Evolutionary conservation across 35 echinoderm and acorn worm genomes (phyloP), one percentile per base, ranked within the genome.

Genomic region (Patiria miniata): DNA sequence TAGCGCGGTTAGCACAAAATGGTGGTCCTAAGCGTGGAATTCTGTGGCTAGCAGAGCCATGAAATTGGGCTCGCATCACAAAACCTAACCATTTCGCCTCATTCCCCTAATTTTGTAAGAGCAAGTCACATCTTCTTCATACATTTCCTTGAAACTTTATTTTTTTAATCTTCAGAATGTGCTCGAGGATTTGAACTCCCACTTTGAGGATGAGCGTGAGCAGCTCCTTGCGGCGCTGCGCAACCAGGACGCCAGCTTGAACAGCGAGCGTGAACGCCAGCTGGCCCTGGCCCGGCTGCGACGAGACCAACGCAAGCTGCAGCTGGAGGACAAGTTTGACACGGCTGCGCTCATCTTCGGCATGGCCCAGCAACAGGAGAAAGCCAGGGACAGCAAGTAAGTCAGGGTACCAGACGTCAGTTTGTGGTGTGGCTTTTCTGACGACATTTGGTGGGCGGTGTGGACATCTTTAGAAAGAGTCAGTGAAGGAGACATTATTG

Each of bases 131-230:
- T 47, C 12, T 6, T 47, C 4, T 6, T 47, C 4, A 47, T 6
- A 47, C 42, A 47, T 47, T 6, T 47, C 42, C 42, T 47, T 47
- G 4, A 12, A 47, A 6, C 12, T 47, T 12, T 47, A 29, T 52
- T 51, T 33, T 30, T 51, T 18, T 38, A n/a, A n/a, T n/a, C 37
- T 19, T 0, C 40, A 98, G 96, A 98, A 98, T 51, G 89, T 98
- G 2, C 79, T 98, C 21, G 85, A 94, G 86, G 92, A 94, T 10
- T 78, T 98, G 36, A 92, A 91, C 78, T 80, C 89, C 54, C 96
- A 98, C 76, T 98, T 91, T 98, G 96, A 98, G 55, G 96, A 94
- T 82, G 92, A 97, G 82, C 91, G 94, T 42, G 90, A 94, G 76
- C 92, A 92, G 21, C 89, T 98, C 1, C 76, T 98, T 21, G 96